Percentiles rank a stretch among this genome's conserved stretches.
Evolutionary conservation across 2,113 vertebrate genomes (phyloP).

Genomic region (Pogona vitticeps): DNA sequence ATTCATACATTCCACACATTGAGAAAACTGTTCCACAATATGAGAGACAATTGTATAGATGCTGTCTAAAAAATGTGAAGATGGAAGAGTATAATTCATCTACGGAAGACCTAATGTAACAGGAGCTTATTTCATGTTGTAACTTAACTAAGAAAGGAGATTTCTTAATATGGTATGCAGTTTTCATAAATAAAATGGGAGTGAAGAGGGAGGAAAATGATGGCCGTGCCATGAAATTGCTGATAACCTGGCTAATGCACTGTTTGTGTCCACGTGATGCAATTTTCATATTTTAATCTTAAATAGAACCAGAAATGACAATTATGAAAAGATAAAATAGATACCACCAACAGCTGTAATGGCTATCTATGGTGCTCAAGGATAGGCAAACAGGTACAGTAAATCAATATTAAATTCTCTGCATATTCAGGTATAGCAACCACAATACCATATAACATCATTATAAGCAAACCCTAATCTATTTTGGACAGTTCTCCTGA

Average conservation of each 20-base stretch:
- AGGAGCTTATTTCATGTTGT: conserved; percentile 40
- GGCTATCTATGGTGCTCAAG: conserved; percentile 72
- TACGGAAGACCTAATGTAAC: conserved; percentile 47
- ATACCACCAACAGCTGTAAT: conserved; percentile 81
- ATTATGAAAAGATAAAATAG: conserved; percentile 84
- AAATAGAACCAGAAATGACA: conserved; percentile 81
- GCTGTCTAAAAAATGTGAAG: conserved; percentile 29
- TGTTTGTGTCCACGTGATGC: conserved; percentile 63
- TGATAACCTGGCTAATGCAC: conserved; percentile 70
- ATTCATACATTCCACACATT: too few relatives aligned
- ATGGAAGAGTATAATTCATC: conserved; percentile 52
- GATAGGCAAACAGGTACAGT: conserved; percentile 73
- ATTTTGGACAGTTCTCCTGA: conserved; percentile 76
- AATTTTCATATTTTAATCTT: conserved; percentile 85
- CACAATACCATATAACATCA: conserved; percentile 81
- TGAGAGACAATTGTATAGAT: conserved; percentile 66
- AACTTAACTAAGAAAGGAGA: conserved; percentile 53
- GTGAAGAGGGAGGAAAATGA: conserved; percentile 59
- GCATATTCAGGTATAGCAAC: conserved; percentile 70
- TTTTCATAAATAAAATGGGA: conserved; percentile 73
- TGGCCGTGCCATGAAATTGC: conserved; percentile 58
- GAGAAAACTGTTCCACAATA: conserved; percentile 57
- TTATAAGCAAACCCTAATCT: conserved; percentile 79
- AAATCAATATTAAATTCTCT: conserved; percentile 84
- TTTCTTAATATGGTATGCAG: conserved; percentile 58